Conservation (phyloP, 2,888 invertebrate genomes). For the Ectemnius continuus region DNA sequence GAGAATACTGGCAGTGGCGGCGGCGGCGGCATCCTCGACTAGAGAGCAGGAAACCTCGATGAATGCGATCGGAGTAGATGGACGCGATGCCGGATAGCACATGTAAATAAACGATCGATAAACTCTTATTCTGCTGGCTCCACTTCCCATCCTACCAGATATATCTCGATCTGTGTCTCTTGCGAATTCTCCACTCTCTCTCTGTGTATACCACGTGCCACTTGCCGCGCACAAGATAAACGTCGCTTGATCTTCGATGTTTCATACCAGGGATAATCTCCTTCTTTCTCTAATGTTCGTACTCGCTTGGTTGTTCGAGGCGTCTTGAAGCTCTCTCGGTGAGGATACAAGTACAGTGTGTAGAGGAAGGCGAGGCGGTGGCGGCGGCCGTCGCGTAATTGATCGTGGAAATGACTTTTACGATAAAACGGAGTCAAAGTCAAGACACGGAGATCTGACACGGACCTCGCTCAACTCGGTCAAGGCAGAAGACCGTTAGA, state of each 20-base stretch:
- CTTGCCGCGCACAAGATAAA: no score
- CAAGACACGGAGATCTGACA: constrained; percentile 74
- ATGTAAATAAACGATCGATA: constrained; percentile 38
- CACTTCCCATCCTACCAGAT: no score
- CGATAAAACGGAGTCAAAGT: constrained; percentile 75
- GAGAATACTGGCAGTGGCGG: constrained; percentile 15
- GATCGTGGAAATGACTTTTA: constrained; percentile 65
- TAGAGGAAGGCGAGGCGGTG: neutral
- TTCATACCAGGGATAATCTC: no score
- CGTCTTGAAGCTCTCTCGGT: no score
- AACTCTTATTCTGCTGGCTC: no score
- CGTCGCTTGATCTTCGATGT: no score
- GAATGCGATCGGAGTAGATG: constrained; percentile 26
- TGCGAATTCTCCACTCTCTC: no score
- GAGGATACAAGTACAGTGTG: no score
- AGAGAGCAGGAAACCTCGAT: neutral
- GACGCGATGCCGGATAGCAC: constrained; percentile 11
- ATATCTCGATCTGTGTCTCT: no score
- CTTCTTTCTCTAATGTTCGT: no score
- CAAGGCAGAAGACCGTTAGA: constrained; percentile 73
- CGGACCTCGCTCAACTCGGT: constrained; percentile 75
- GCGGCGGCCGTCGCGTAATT: constrained; percentile 31
- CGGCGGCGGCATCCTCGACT: neutral
- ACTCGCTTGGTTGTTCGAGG: no score
- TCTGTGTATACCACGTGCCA: no score